A percentile compares a stretch with the other conserved stretches of the same genome.
These are phyloP conservation scores for Arrhopalites spinosus DNA, from an alignment of 2,888 invertebrate species.

Conservation along the genomic window DNA sequence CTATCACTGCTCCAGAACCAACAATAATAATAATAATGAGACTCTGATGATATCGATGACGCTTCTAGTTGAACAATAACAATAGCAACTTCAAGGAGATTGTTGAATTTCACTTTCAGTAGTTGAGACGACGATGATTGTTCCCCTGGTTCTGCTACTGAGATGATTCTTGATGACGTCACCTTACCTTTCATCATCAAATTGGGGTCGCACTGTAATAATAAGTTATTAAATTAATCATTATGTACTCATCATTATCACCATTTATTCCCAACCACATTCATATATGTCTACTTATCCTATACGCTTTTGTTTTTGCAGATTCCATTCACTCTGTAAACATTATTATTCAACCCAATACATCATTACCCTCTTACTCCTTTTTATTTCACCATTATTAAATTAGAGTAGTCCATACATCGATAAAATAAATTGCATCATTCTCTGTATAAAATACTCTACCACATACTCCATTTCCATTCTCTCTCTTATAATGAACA, in stretches of 20 bases:
- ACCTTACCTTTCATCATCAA: slow-evolving; percentile 46
- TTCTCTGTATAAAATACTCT: no score
- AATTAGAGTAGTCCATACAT: no score
- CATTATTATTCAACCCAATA: no score
- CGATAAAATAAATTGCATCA: neutral
- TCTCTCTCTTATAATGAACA: no score
- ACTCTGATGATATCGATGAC: neutral
- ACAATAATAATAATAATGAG: neutral
- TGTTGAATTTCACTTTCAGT: neutral
- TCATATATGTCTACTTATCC: no score
- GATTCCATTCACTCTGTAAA: neutral
- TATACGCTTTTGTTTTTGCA: no score
- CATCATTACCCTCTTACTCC: neutral
- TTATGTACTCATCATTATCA: neutral
- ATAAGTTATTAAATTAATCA: slow-evolving; percentile 13
- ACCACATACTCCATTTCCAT: neutral
- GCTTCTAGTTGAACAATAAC: neutral
- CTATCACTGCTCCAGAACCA: neutral
- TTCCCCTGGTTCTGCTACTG: slow-evolving; percentile 45
- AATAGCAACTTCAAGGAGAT: neutral
- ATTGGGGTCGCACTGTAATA: slow-evolving; percentile 42
- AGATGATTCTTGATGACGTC: slow-evolving; percentile 39
- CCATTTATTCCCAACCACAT: neutral
- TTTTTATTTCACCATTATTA: slow-evolving; percentile 1
- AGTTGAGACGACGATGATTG: slow-evolving; percentile 16